Percentiles rank a stretch among this genome's conserved stretches.
Conservation (phyloP, 2,797 vertebrate genomes). For the Arnoldichthys spilopterus region DNA sequence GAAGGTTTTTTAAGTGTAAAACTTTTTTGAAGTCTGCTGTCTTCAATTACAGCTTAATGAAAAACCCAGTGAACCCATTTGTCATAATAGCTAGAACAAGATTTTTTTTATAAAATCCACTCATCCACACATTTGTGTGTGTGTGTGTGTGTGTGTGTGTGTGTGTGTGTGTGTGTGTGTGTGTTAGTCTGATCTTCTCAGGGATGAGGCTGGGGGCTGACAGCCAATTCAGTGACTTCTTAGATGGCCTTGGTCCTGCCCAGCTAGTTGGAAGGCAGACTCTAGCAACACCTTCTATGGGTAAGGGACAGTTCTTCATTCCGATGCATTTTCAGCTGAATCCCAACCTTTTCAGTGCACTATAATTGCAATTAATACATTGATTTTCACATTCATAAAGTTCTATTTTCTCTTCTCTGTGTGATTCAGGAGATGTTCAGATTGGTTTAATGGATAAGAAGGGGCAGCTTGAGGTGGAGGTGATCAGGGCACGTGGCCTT, state of each 20-base stretch:
- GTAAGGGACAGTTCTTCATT: conserved; percentile 70
- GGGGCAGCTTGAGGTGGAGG: conserved; percentile 96
- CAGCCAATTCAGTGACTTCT: conserved; percentile 98
- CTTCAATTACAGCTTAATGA: neutral
- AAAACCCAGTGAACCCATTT: neutral
- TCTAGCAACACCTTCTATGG: conserved; percentile 96
- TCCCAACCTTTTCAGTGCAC: neutral
- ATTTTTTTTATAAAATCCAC: neutral
- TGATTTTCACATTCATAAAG: neutral
- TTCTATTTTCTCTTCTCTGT: conserved; percentile 14
- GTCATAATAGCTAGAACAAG: neutral
- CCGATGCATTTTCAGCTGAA: neutral
- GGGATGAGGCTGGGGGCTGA: conserved; percentile 94
- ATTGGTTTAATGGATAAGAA: conserved; percentile 98
- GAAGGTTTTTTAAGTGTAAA: neutral
- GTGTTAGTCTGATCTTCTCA: conserved; percentile 93
- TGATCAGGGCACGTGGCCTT: conserved; percentile 97
- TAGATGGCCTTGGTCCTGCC: conserved; percentile 94
- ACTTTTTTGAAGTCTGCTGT: too few relatives aligned
- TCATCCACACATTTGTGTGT: neutral
- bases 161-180: conserved; percentile 49
- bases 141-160: conserved; percentile 37
- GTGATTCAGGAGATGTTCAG: conserved; percentile 90
- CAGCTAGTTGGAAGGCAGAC: conserved; percentile 97
- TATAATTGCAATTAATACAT: neutral